Evolutionary conservation across 2,888 invertebrate species (phyloP).

Genomic region (Phania funesta): DNA sequence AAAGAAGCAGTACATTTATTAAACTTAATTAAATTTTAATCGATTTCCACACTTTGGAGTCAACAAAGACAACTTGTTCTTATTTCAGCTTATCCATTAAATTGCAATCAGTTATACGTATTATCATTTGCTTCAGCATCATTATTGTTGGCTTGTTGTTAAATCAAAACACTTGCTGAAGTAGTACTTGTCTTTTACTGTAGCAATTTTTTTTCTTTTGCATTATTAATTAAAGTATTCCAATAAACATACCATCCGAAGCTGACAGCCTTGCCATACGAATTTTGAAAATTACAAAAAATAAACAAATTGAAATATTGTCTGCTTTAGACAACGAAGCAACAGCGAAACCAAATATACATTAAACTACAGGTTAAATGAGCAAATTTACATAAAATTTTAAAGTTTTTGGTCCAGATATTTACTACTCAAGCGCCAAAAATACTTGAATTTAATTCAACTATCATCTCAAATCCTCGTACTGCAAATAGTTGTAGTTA

Average conservation of each 20-base stretch:
- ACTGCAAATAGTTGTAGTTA: neutral
- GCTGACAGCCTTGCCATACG: slow-evolving; percentile 43
- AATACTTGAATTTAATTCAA: slow-evolving; percentile 22
- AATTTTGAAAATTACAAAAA: slow-evolving; percentile 10
- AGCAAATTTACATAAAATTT: slow-evolving; percentile 34
- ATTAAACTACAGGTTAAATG: slow-evolving; percentile 13
- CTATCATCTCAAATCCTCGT: slow-evolving; percentile 2
- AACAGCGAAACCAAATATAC: slow-evolving; percentile 5
- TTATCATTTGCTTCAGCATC: neutral
- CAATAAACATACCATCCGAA: neutral
- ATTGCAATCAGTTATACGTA: neutral
- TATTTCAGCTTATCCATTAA: too few relatives aligned
- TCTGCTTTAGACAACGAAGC: slow-evolving; percentile 17
- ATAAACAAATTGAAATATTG: slow-evolving; percentile 7
- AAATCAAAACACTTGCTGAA: slow-evolving; percentile 12
- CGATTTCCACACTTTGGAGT: too few relatives aligned
- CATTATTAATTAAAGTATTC: slow-evolving; percentile 36
- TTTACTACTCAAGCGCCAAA: neutral
- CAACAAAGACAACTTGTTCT: too few relatives aligned
- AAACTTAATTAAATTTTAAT: too few relatives aligned
- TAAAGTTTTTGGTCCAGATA: neutral
- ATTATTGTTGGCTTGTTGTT: neutral
- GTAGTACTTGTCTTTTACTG: slow-evolving; percentile 11
- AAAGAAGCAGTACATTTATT: too few relatives aligned
- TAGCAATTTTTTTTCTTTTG: neutral